Base-by-base conservation (phyloP, 64 coral and sea anemone species). In the Porites australiensis region DNA sequence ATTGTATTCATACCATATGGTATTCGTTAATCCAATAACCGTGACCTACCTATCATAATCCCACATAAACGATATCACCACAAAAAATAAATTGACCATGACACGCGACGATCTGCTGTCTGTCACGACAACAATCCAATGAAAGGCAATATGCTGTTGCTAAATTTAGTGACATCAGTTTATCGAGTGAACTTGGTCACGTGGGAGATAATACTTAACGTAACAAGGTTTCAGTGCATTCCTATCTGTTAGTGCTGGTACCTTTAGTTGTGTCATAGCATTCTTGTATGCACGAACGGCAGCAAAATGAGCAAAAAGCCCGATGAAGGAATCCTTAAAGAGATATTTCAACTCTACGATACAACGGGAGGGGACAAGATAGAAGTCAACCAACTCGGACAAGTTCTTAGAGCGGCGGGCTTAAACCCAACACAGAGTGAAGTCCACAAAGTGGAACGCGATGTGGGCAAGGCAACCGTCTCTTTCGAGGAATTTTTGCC, bases 291-390 rank as follows among this genome's bases (percentile, higher is more conserved):
- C 27, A 37, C 27, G 27, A 1, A n/a, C 58, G 43, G 37, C 13
- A 44, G 61, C 45, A 84, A 69, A 69, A 84, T 84, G 81, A 84
- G 62, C 10, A 4, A 45, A 15, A 84, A 68, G 63, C 62, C 81
- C 67, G 97, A 98, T 44, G 91, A 93, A 49, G 87, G 55, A 13
- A 79, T 98, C 13, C 87, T 93, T 8, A 98, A 96, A 87, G 97
- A 98, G 23, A 95, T 98, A 6, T 98, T 98, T 45, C 79, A 90
- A 18, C 91, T 98, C 22, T 98, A 98, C 72, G 97, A 98, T 58
- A 98, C 88, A 9, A 93, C 91, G 57, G 97, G 97, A 58, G 76
- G 79, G 20, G 97, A 96, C 45, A 98, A 74, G 62, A 96, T 98
- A 7, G 88, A 80, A 9, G 82, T 94, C 14, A 74, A 57, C 53